Percentiles rank a stretch among this genome's conserved stretches.
phyloP scores from a whole-genome alignment of 2,113 vertebrate genomes.

The Chloebia gouldiae region DNA sequence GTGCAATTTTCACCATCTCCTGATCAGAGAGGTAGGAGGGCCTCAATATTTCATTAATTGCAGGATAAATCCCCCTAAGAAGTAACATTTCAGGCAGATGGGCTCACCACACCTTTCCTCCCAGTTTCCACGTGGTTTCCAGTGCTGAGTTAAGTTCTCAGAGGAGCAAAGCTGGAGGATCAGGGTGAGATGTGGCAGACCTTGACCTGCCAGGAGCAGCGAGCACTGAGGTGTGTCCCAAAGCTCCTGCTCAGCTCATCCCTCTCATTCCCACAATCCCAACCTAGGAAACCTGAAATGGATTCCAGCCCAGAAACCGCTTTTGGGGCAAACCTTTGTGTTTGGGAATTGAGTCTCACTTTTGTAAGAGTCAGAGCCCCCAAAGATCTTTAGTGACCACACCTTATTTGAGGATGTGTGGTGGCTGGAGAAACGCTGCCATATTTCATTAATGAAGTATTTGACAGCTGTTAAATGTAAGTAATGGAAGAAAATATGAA shows the following conservation, averaged over 20 bases:
- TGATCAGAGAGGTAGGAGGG: background rate
- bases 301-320: background rate
- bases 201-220: background rate
- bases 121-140: background rate
- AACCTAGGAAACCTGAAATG: background rate
- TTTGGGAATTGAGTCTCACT: background rate
- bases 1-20: background rate
- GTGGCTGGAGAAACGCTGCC: background rate
- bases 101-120: background rate
- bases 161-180: background rate
- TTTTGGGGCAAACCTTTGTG: background rate
- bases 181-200: background rate
- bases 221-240: background rate
- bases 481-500: background rate
- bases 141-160: background rate
- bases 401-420: background rate
- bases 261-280: background rate
- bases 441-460: conserved; percentile 63
- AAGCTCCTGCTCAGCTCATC: background rate
- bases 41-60: background rate
- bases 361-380: background rate
- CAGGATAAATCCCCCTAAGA: background rate
- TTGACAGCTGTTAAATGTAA: conserved; percentile 55
- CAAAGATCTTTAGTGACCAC: background rate
- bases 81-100: background rate